Percentiles rank a stretch among this genome's conserved stretches.
Evolutionary conservation across 64 coral and sea anemone genomes (phyloP).

Genomic region (Montipora cactus): DNA sequence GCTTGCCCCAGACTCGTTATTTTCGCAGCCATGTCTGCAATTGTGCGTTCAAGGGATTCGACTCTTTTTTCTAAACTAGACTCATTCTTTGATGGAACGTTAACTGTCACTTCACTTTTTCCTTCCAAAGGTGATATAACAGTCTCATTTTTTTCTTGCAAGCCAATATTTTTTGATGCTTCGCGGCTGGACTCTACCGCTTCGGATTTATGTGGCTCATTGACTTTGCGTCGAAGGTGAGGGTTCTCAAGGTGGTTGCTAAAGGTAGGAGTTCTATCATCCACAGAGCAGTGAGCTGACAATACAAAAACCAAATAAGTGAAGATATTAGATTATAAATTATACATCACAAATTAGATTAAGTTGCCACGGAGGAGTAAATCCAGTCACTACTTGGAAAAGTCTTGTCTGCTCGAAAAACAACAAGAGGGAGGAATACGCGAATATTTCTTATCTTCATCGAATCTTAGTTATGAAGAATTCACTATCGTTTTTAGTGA

Average conservation of each 20-base stretch:
- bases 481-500: too few species aligned
- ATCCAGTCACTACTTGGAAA: too few species aligned
- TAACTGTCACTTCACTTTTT: conserved; percentile 11
- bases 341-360: too few species aligned
- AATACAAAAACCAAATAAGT: neutral
- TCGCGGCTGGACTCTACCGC: neutral
- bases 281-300: conserved; percentile 39
- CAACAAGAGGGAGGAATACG: too few species aligned
- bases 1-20: neutral
- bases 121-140: neutral
- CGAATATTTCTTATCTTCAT: too few species aligned
- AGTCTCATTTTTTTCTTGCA: neutral
- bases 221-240: conserved; percentile 23
- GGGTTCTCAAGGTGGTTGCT: conserved; percentile 17
- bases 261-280: conserved; percentile 52
- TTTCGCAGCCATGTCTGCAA: conserved; percentile 1
- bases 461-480: too few species aligned
- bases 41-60: conserved; percentile 12
- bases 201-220: neutral
- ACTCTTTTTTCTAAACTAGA: conserved; percentile 19
- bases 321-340: too few species aligned
- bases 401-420: too few species aligned
- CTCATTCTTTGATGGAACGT: neutral
- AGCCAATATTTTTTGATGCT: neutral
- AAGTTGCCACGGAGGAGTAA: too few species aligned